A percentile compares a stretch with the other conserved stretches of the same genome.
These are phyloP conservation scores for Pseudoatta argentina DNA, from an alignment of 1,140 invertebrate genomes.

Conservation along the genomic window DNA sequence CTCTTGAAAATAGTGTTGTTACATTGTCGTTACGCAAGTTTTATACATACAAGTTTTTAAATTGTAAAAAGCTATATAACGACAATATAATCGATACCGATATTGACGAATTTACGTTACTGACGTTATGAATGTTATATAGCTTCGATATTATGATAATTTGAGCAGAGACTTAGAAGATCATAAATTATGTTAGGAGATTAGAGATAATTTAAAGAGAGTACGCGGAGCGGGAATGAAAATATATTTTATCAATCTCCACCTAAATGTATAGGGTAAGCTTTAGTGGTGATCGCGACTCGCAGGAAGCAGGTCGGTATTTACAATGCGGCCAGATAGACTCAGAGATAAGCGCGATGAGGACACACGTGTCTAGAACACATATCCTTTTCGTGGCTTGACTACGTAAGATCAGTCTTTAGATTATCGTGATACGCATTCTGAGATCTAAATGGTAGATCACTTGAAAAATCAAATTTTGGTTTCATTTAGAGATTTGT, in stretches of 20 bases:
- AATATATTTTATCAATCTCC: conserved; percentile 20
- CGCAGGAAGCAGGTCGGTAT: conserved; percentile 55
- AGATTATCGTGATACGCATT: conserved; percentile 66
- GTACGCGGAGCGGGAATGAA: background rate
- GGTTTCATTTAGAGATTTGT: conserved; percentile 16
- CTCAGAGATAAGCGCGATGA: conserved; percentile 70
- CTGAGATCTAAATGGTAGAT: conserved; percentile 48
- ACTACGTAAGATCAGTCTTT: conserved; percentile 66
- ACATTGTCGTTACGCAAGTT: too few species aligned
- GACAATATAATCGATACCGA: too few species aligned
- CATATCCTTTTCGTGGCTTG: conserved; percentile 72
- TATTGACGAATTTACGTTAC: too few species aligned
- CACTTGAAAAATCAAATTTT: background rate
- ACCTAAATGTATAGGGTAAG: conserved; percentile 41
- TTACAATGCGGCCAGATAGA: conserved; percentile 73
- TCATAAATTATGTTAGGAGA: conserved; percentile 19
- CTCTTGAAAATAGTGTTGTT: too few species aligned
- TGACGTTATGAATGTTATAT: background rate
- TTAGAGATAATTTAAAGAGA: background rate
- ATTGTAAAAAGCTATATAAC: too few species aligned
- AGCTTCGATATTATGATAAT: background rate
- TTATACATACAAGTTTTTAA: too few species aligned
- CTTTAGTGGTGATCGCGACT: conserved; percentile 34
- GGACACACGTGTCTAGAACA: conserved; percentile 76
- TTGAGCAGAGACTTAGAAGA: conserved; percentile 31